These are phyloP conservation scores for Myripristis jacobus DNA, from an alignment of 2,797 vertebrate species.

Conservation along the genomic window DNA sequence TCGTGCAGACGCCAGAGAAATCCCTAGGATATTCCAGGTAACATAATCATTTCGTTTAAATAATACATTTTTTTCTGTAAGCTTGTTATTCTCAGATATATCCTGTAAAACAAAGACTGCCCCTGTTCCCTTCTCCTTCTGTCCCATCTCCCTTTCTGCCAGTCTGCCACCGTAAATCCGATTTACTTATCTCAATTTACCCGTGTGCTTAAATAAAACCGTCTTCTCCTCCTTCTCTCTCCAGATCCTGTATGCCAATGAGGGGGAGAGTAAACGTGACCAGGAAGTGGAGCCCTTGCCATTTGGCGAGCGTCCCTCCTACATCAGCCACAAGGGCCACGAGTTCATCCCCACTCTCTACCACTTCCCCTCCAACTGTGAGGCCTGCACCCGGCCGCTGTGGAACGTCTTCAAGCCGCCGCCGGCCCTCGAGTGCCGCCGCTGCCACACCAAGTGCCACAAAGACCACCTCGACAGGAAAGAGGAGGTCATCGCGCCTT, in stretches of 20 bases:
- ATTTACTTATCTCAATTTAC: neutral
- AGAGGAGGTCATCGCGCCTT: slow-evolving; percentile 94
- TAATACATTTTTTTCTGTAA: slow-evolving; percentile 8
- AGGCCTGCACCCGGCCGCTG: slow-evolving; percentile 92
- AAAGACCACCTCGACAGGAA: slow-evolving; percentile 97
- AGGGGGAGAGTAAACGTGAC: slow-evolving; percentile 96
- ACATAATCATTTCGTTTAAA: neutral
- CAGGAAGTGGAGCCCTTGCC: slow-evolving; percentile 87
- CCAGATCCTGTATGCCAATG: slow-evolving; percentile 96
- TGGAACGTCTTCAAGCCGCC: slow-evolving; percentile 98
- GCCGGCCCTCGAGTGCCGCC: slow-evolving; percentile 94
- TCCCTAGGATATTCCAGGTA: slow-evolving; percentile 99
- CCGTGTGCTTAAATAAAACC: neutral
- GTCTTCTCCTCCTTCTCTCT: neutral
- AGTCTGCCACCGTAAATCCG: neutral
- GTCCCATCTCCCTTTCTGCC: neutral
- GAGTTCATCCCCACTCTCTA: slow-evolving; percentile 97
- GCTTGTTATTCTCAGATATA: neutral
- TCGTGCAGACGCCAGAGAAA: slow-evolving; percentile 94
- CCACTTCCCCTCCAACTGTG: slow-evolving; percentile 97
- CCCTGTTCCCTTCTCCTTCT: neutral
- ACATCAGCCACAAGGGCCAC: slow-evolving; percentile 95
- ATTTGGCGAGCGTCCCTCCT: slow-evolving; percentile 88
- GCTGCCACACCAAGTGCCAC: slow-evolving; percentile 97
- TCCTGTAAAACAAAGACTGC: neutral